phyloP scores from a whole-genome alignment of 2,797 vertebrate species.

The Clarias fuscus region DNA sequence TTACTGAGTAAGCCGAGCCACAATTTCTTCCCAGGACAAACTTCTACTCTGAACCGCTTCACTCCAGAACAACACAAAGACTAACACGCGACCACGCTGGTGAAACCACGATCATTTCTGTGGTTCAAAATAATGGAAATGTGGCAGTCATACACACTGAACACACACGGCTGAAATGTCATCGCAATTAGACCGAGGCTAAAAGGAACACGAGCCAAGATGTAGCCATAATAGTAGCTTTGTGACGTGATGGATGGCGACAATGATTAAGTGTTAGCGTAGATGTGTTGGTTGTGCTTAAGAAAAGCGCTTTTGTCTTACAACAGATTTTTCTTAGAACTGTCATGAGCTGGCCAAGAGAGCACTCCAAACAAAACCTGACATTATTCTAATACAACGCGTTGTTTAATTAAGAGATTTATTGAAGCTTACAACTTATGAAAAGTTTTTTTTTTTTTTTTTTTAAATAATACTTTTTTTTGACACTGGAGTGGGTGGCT shows the following conservation, averaged over 20 bases:
- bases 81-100: background rate
- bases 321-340: conserved; percentile 46
- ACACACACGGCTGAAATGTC: conserved; percentile 22
- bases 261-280: conserved; percentile 45
- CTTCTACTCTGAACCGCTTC: background rate
- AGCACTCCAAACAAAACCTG: background rate
- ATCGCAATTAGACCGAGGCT: conserved; percentile 32
- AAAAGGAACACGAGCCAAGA: conserved; percentile 40
- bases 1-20: background rate
- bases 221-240: conserved; percentile 41
- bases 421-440: background rate
- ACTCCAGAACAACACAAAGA: background rate
- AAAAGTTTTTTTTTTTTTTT: background rate
- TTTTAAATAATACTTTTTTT: no score
- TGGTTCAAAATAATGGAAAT: conserved; percentile 22
- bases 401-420: background rate
- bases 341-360: conserved; percentile 35
- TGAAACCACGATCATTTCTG: conserved; percentile 13
- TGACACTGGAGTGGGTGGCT: no score
- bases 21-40: background rate
- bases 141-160: background rate
- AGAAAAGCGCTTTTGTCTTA: conserved; percentile 26
- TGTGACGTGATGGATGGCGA: conserved; percentile 43
- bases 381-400: background rate
- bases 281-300: conserved; percentile 30